Percentiles rank a stretch among this genome's conserved stretches.
phyloP scores from a whole-genome alignment of 1,140 invertebrate genomes.

The Reticulitermes speratus region DNA sequence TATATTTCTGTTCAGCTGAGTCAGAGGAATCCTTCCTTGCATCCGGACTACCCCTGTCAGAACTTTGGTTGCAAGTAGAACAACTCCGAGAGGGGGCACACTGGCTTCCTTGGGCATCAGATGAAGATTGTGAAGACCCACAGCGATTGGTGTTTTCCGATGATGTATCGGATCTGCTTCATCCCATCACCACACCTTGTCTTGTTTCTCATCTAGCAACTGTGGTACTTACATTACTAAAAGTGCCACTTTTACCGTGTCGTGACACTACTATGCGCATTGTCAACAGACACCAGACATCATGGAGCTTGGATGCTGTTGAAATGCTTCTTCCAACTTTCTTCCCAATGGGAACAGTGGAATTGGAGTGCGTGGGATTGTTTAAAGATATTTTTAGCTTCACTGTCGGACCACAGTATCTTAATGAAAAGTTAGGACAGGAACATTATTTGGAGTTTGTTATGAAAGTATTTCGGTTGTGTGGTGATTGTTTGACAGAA shows the following conservation, averaged over 20 bases:
- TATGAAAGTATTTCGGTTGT: slow-evolving; percentile 44
- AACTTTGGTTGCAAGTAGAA: slow-evolving; percentile 66
- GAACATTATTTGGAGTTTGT: slow-evolving; percentile 59
- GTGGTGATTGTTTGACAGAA: slow-evolving; percentile 44
- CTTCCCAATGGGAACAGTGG: slow-evolving; percentile 8
- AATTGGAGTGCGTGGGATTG: neutral
- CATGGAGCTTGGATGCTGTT: slow-evolving; percentile 54
- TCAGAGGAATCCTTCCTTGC: slow-evolving; percentile 62
- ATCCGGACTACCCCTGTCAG: slow-evolving; percentile 62
- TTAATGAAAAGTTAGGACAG: slow-evolving; percentile 56
- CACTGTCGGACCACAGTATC: slow-evolving; percentile 56
- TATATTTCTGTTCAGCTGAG: slow-evolving; percentile 39
- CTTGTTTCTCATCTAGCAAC: slow-evolving; percentile 56
- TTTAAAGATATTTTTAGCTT: slow-evolving; percentile 30
- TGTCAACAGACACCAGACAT: slow-evolving; percentile 50
- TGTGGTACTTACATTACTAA: slow-evolving; percentile 55
- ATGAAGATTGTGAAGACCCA: slow-evolving; percentile 48
- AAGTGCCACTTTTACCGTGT: slow-evolving; percentile 56
- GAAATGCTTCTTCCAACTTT: slow-evolving; percentile 50
- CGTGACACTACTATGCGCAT: slow-evolving; percentile 47
- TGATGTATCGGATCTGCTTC: slow-evolving; percentile 62
- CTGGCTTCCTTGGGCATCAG: slow-evolving; percentile 53
- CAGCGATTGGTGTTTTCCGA: slow-evolving; percentile 61
- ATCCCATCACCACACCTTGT: slow-evolving; percentile 57
- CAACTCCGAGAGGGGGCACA: slow-evolving; percentile 60